These are phyloP conservation scores for Halcyon senegalensis DNA, from an alignment of 2,113 vertebrate species.

Conservation along the genomic window DNA sequence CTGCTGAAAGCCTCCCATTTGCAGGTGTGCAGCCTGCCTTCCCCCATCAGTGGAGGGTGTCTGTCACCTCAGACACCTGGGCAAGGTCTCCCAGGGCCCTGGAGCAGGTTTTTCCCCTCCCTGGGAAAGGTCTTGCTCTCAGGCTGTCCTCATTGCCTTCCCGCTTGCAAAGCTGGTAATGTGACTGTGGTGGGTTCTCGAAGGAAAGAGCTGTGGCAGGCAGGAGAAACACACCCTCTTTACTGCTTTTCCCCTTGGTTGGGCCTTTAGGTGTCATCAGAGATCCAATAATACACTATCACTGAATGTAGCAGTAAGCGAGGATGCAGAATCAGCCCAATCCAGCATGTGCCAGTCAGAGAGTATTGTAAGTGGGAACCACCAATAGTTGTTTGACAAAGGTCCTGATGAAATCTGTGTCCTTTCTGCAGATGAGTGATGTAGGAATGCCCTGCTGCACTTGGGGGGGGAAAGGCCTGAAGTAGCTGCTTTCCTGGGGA, in stretches of 20 bases:
- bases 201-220: neutral
- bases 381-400: neutral
- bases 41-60: neutral
- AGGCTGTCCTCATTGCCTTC: rapidly evolving
- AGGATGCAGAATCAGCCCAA: neutral
- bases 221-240: neutral
- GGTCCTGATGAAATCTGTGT: neutral
- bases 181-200: neutral
- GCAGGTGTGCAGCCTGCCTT: neutral
- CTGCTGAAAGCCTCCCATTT: neutral
- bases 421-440: neutral
- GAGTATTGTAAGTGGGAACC: neutral
- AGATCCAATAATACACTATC: neutral
- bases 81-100: neutral
- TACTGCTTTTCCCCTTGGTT: neutral
- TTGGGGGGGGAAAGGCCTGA: neutral
- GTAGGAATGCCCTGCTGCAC: neutral
- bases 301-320: neutral
- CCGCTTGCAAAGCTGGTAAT: neutral
- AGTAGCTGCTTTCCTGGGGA: neutral
- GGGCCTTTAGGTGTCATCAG: neutral
- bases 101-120: neutral
- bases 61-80: neutral
- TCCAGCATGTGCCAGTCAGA: rapidly evolving
- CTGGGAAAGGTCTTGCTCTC: rapidly evolving